Evolutionary conservation across 2,888 invertebrate species (phyloP).

Genomic region (Lathronympha strigana): DNA sequence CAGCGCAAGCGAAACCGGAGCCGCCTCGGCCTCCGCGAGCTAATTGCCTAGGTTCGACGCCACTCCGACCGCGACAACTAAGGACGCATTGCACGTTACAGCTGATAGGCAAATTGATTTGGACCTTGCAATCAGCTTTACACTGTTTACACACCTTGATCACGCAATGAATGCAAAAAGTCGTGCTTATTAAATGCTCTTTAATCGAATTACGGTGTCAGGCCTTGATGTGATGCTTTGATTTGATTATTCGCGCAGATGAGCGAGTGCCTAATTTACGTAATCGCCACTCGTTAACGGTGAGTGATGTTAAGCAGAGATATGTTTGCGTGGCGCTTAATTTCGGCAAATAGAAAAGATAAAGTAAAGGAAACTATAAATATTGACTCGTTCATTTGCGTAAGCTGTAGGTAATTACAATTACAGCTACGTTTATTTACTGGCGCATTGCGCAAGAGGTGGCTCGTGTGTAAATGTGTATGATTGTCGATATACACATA

Average conservation of each 20-base stretch:
- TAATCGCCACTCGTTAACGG: constrained; percentile 8
- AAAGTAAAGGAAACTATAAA: constrained; percentile 10
- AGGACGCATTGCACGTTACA: constrained; percentile 11
- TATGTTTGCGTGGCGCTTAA: constrained; percentile 18
- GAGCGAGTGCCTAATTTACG: neutral
- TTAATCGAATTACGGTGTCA: constrained; percentile 11
- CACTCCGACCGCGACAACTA: constrained; percentile 10
- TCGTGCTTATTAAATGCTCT: constrained; percentile 21
- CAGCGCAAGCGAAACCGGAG: constrained; percentile 20
- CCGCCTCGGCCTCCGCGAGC: constrained; percentile 6
- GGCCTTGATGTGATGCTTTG: constrained; percentile 15
- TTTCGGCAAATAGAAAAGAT: constrained; percentile 24
- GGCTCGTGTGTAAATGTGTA: neutral
- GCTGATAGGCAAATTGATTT: constrained; percentile 4
- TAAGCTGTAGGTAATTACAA: neutral
- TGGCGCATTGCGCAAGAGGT: constrained; percentile 20
- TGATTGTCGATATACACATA: neutral
- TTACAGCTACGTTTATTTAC: neutral
- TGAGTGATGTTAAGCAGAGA: constrained; percentile 11
- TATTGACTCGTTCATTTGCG: constrained; percentile 16
- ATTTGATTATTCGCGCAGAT: constrained; percentile 16
- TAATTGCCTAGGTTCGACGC: neutral
- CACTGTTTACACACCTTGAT: constrained; percentile 8
- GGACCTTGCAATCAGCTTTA: constrained; percentile 21
- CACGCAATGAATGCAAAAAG: constrained; percentile 19